Conservation (phyloP, 2,888 invertebrate species). For the Amphipyra tragopoginis region DNA sequence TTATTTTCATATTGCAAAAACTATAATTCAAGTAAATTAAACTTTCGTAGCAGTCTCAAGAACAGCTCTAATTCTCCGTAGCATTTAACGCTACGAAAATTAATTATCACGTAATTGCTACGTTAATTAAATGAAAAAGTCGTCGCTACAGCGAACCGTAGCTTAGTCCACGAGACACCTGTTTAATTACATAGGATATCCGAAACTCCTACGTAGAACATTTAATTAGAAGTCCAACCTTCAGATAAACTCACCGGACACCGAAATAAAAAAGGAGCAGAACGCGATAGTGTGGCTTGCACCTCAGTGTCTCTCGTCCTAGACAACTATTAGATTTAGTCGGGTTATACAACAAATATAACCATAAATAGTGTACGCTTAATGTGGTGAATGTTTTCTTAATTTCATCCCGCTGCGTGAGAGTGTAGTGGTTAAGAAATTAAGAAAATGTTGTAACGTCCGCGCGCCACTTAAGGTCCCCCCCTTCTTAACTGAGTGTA, state of each 20-base stretch:
- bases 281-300: constrained; percentile 52
- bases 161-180: constrained; percentile 63
- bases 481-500: constrained; percentile 75
- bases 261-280: constrained; percentile 60
- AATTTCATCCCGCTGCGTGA: constrained; percentile 87
- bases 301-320: constrained; percentile 48
- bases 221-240: constrained; percentile 67
- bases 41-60: constrained; percentile 10
- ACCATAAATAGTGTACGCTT: constrained; percentile 74
- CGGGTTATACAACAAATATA: constrained; percentile 69
- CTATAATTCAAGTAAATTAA: background rate
- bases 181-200: constrained; percentile 69
- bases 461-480: constrained; percentile 82
- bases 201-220: constrained; percentile 61
- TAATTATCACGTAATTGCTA: constrained; percentile 51
- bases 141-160: constrained; percentile 33
- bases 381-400: constrained; percentile 88
- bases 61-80: constrained; percentile 25
- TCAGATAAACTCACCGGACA: constrained; percentile 57
- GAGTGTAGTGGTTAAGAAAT: constrained; percentile 86
- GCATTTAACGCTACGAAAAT: constrained; percentile 37
- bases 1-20: constrained; percentile 31
- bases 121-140: constrained; percentile 58
- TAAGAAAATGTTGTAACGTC: constrained; percentile 86
- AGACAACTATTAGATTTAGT: constrained; percentile 63